These are phyloP conservation scores for Oxyruncus cristatus DNA, from an alignment of 2,113 vertebrate genomes.

Conservation along the genomic window DNA sequence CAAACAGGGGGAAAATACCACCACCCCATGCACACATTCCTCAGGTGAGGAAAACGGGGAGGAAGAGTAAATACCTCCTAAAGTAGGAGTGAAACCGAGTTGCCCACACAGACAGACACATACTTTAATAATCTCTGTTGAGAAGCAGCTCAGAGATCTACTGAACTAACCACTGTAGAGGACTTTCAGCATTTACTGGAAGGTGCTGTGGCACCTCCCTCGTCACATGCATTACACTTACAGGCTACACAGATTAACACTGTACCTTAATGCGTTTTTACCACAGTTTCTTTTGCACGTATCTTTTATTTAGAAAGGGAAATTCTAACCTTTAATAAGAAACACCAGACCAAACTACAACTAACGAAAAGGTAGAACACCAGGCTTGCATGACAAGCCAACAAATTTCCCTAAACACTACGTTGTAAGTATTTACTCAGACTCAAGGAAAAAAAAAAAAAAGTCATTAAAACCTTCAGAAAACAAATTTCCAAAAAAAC, in stretches of 20 bases:
- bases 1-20: neutral
- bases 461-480: neutral
- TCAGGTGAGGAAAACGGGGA: neutral
- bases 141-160: neutral
- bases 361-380: neutral
- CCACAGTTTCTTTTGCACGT: neutral
- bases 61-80: neutral
- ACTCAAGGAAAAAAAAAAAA: neutral
- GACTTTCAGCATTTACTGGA: neutral
- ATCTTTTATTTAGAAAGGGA: neutral
- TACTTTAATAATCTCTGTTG: neutral
- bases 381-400: neutral
- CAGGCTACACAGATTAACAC: neutral
- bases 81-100: neutral
- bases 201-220: neutral
- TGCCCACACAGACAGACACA: neutral
- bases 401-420: neutral
- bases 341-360: neutral
- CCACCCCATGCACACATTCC: too few species aligned
- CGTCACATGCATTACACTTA: neutral
- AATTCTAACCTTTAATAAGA: neutral
- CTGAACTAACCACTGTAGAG: neutral
- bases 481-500: constrained; percentile 49
- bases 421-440: neutral
- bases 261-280: neutral